Evolutionary conservation across 2,888 invertebrate genomes (phyloP).

Genomic region (Hypomecis atomaria): DNA sequence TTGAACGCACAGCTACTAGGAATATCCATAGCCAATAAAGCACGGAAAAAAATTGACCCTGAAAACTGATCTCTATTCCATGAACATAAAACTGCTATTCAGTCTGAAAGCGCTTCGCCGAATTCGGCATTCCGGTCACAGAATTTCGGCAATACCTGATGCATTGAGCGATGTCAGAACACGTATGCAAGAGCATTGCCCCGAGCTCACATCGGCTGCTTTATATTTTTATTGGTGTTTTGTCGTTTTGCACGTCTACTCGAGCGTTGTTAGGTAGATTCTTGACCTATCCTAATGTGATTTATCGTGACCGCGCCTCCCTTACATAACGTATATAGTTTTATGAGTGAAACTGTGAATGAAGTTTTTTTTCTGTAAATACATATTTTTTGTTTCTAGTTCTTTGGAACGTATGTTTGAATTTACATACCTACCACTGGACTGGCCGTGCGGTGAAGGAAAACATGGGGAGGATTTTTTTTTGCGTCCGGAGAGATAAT

Average conservation of each 20-base stretch:
- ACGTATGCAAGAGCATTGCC: constrained; percentile 78
- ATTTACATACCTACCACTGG: too few relatives aligned
- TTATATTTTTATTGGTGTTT: constrained; percentile 64
- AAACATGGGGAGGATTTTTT: too few relatives aligned
- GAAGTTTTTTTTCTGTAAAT: not conserved
- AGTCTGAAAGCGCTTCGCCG: constrained; percentile 32
- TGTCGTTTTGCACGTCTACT: constrained; percentile 67
- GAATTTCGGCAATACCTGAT: constrained; percentile 54
- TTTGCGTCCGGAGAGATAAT: too few relatives aligned
- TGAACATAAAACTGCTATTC: constrained; percentile 35
- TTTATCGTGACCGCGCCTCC: constrained; percentile 59
- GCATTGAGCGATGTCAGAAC: constrained; percentile 63
- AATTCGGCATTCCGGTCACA: constrained; percentile 71
- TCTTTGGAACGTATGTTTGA: too few relatives aligned
- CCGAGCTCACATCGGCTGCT: constrained; percentile 52
- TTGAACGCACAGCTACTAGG: not conserved
- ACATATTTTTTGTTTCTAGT: too few relatives aligned
- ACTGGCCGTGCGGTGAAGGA: too few relatives aligned
- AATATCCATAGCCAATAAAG: not conserved
- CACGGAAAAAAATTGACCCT: not conserved
- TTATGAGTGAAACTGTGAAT: constrained; percentile 6
- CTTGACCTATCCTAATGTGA: constrained; percentile 81
- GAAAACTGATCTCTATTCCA: constrained; percentile 5
- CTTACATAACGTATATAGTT: constrained; percentile 37
- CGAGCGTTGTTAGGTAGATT: constrained; percentile 61